phyloP scores from a whole-genome alignment of 1,140 invertebrate species.

The Meloidogyne floridensis region DNA sequence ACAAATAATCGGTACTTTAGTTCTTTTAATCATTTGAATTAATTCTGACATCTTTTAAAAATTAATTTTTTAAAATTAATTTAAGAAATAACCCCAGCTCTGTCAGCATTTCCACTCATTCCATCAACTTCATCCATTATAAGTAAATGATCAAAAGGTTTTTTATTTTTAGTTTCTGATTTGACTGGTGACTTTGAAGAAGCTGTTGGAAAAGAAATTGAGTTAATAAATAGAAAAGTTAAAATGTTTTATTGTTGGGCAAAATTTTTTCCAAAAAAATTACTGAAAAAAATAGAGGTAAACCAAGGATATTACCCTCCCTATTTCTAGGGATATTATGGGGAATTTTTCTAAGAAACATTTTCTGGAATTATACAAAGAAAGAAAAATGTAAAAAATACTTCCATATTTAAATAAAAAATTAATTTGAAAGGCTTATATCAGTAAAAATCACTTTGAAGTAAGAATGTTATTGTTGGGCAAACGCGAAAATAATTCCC shows the following conservation, averaged over 20 bases:
- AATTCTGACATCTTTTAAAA: constrained; percentile 73
- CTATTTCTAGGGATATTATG: no score
- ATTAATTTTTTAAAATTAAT: constrained; percentile 2
- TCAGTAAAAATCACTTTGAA: no score
- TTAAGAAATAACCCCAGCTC: constrained; percentile 81
- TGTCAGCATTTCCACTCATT: constrained; percentile 98
- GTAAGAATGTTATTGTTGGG: no score
- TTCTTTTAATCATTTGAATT: constrained; percentile 85
- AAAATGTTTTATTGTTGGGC: no score
- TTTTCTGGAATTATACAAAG: no score
- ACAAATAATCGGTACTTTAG: constrained; percentile 90
- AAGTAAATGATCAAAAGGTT: constrained; percentile 76
- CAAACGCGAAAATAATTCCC: no score
- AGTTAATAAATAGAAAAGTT: no score
- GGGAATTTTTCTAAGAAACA: no score
- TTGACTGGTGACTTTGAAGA: not conserved
- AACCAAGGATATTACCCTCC: no score
- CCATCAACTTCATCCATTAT: constrained; percentile 99
- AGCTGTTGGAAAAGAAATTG: not conserved
- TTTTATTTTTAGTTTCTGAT: constrained; percentile 23
- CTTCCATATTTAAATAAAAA: not conserved
- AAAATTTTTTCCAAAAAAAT: no score
- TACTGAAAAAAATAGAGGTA: no score
- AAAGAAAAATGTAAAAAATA: no score
- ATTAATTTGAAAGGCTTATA: not conserved